Evolutionary conservation across 2,888 invertebrate genomes (phyloP), one percentile per base, ranked within the genome.

Genomic region (Galeruca laticollis): DNA sequence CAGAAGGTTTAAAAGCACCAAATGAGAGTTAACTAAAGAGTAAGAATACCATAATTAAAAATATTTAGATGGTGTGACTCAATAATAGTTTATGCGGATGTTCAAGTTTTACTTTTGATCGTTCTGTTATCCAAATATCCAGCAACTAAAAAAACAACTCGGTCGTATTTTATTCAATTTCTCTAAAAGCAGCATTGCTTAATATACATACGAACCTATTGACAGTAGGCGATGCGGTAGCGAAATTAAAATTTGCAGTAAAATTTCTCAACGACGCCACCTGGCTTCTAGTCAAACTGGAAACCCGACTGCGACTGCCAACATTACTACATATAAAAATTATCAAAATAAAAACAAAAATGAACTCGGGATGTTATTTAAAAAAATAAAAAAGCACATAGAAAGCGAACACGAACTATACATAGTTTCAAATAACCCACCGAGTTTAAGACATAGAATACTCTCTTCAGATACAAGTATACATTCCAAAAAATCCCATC

Each of bases 211-310:
- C 85, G 78, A 84, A 86, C 86, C 87, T 86, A 82, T 82, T 82
- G 73, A 82, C 79, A 73, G 83, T 79, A 73, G 86, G 83, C 77
- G 86, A 85, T 78, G 84, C 85, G 83, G 86, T 83, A 80, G 87
- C 84, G 85, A 88, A 88, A 86, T 87, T 87, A 87, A 88, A 87
- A 81, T 84, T 85, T 77, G 87, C 85, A 66, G 84, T 84, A 79
- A 88, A 84, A 77, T 86, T 87, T 86, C 87, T 88, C 82, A 88
- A 83, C 73, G 87, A 86, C 76, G 87, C 85, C 77, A 88, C 88
- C 84, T 88, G 88, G 77, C 87, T 85, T 81, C 87, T 87, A 75
- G 88, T 88, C 82, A 88, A 85, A 80, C 88, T 88, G 80, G 88
- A 87, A 78, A 88, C 88, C 83, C 88, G 85, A 81, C 87, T 86